A percentile compares a stretch with the other conserved stretches of the same genome.
phyloP scores from a whole-genome alignment of 2,797 vertebrate species.

The Acanthurus lineatus region DNA sequence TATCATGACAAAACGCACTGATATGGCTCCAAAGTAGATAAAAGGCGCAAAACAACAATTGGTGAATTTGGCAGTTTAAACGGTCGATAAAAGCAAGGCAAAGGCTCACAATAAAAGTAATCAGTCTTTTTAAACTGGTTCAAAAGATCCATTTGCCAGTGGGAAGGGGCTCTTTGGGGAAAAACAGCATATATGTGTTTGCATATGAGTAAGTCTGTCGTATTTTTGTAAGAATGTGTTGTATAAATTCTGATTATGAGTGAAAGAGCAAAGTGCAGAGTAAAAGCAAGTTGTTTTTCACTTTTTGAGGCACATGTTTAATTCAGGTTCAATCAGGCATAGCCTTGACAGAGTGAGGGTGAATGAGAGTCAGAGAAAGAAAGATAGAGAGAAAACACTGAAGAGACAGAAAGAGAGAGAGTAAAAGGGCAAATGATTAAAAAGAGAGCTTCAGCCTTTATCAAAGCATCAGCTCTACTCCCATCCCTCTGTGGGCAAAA shows the following conservation, averaged over 20 bases:
- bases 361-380: slow-evolving; percentile 24
- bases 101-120: slow-evolving; percentile 71
- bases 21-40: slow-evolving; percentile 74
- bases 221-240: slow-evolving; percentile 37
- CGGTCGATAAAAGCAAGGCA: slow-evolving; percentile 68
- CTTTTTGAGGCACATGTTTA: slow-evolving; percentile 58
- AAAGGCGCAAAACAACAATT: slow-evolving; percentile 74
- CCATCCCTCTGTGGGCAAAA: slow-evolving; percentile 3
- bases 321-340: slow-evolving; percentile 69
- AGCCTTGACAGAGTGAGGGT: slow-evolving; percentile 44
- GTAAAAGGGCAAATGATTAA: slow-evolving; percentile 27
- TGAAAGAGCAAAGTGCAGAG: slow-evolving; percentile 20
- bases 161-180: slow-evolving; percentile 46
- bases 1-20: slow-evolving; percentile 74
- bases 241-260: slow-evolving; percentile 46
- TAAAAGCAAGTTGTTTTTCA: slow-evolving; percentile 22
- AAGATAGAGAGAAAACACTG: slow-evolving; percentile 6
- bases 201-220: slow-evolving; percentile 19
- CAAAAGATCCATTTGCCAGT: slow-evolving; percentile 72
- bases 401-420: slow-evolving; percentile 7
- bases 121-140: slow-evolving; percentile 74
- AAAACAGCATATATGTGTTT: slow-evolving; percentile 36
- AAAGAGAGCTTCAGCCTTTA: slow-evolving; percentile 8
- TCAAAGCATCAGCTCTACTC: neutral
- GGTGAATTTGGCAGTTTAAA: slow-evolving; percentile 74